These are phyloP conservation scores for Aythya baeri DNA, from an alignment of 2,113 vertebrate species.

Conservation along the genomic window DNA sequence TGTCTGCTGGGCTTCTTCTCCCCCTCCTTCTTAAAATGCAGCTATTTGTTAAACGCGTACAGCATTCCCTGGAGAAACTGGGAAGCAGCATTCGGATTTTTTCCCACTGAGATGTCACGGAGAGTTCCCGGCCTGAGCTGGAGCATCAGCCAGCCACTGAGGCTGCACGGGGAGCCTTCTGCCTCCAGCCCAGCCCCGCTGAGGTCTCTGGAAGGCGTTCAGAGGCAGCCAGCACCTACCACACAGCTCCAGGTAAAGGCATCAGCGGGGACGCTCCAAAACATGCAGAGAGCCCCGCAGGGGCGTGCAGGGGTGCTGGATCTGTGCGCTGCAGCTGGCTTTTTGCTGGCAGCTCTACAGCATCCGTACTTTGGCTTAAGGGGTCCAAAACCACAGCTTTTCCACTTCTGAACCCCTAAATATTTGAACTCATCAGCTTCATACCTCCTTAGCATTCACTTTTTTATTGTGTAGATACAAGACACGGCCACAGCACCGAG, in stretches of 20 bases:
- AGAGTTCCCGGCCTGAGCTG: background rate
- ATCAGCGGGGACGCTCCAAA: background rate
- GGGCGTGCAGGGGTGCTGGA: accelerated
- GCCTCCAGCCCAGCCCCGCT: accelerated
- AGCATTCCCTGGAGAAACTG: background rate
- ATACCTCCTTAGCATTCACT: background rate
- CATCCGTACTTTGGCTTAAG: background rate
- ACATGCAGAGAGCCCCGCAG: background rate
- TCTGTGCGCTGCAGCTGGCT: accelerated
- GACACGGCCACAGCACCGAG: background rate
- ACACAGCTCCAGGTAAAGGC: background rate
- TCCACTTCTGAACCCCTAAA: background rate
- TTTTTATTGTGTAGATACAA: background rate
- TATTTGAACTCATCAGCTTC: background rate
- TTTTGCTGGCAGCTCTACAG: background rate
- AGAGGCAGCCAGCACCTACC: background rate
- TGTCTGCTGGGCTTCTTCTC: background rate
- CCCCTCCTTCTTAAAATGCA: background rate
- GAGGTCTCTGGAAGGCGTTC: background rate
- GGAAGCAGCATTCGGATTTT: background rate
- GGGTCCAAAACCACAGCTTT: background rate
- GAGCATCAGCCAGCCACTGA: background rate
- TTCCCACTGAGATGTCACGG: background rate
- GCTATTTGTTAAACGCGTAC: background rate
- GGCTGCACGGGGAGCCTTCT: background rate